Percentiles rank a stretch among this genome's conserved stretches.
These are phyloP conservation scores for Synanthedon formicaeformis DNA, from an alignment of 2,888 invertebrate species.

Conservation along the genomic window DNA sequence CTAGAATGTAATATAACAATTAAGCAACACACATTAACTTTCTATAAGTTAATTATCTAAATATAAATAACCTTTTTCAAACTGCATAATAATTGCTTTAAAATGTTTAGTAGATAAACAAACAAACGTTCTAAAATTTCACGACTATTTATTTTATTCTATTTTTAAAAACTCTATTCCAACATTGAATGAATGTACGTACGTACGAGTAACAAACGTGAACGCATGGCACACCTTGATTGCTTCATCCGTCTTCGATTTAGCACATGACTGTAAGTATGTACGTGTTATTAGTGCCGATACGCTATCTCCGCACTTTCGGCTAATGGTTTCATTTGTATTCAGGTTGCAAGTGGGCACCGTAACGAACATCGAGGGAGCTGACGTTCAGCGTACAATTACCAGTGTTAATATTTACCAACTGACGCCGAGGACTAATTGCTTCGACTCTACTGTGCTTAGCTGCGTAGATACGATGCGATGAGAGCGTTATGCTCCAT, in stretches of 20 bases:
- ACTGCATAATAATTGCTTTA: too few relatives aligned
- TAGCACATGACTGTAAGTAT: conserved; percentile 3
- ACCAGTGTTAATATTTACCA: conserved; percentile 68
- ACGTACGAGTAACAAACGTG: too few relatives aligned
- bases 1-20: too few relatives aligned
- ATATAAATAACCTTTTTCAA: too few relatives aligned
- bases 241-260: not conserved
- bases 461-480: conserved; percentile 1
- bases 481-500: not conserved
- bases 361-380: conserved; percentile 64
- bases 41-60: too few relatives aligned
- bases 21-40: too few relatives aligned
- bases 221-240: too few relatives aligned
- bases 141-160: too few relatives aligned
- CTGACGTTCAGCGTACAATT: conserved; percentile 65
- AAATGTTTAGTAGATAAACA: too few relatives aligned
- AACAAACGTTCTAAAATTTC: too few relatives aligned
- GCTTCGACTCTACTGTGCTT: conserved; percentile 29
- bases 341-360: conserved; percentile 58
- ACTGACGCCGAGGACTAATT: conserved; percentile 63
- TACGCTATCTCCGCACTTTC: conserved; percentile 54
- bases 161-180: too few relatives aligned
- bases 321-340: conserved; percentile 68
- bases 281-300: conserved; percentile 48
- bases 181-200: too few relatives aligned